These are phyloP conservation scores for Squalus acanthias DNA, from an alignment of 2,797 vertebrate genomes.

Conservation along the genomic window DNA sequence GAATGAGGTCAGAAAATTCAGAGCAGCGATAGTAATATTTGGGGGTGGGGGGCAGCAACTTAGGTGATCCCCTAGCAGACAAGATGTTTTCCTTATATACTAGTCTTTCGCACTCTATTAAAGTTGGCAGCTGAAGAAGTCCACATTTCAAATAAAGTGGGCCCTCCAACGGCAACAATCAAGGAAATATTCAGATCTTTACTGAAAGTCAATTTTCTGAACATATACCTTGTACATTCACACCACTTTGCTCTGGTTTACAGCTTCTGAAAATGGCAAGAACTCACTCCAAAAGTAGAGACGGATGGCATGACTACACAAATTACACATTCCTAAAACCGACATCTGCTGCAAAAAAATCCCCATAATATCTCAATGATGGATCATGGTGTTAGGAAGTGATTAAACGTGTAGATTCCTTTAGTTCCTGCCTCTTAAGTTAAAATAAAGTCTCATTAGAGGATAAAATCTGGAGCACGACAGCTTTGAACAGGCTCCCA, in stretches of 20 bases:
- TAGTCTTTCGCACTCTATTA: not conserved
- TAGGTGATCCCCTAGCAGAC: not conserved
- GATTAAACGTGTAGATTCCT: not conserved
- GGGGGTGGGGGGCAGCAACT: not conserved
- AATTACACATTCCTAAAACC: not conserved
- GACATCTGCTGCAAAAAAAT: not conserved
- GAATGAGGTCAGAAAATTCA: not conserved
- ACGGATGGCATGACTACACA: not conserved
- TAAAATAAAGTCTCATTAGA: not conserved
- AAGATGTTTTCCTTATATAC: not conserved
- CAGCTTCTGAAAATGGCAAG: not conserved
- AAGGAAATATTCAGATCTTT: not conserved
- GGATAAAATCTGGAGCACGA: not conserved
- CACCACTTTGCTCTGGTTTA: not conserved
- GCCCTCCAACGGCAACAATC: not conserved
- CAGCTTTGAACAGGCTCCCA: not conserved
- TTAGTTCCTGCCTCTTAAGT: not conserved
- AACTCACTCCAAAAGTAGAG: not conserved
- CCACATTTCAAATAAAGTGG: not conserved
- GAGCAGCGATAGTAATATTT: not conserved
- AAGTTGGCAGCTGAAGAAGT: not conserved
- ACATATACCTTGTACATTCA: not conserved
- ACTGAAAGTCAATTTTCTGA: not conserved
- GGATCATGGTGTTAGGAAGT: not conserved
- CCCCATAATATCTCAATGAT: not conserved